Percentiles rank a stretch among this genome's conserved stretches.
These are phyloP conservation scores for Cephalopholis sonnerati DNA, from an alignment of 2,113 vertebrate genomes.

Conservation along the genomic window DNA sequence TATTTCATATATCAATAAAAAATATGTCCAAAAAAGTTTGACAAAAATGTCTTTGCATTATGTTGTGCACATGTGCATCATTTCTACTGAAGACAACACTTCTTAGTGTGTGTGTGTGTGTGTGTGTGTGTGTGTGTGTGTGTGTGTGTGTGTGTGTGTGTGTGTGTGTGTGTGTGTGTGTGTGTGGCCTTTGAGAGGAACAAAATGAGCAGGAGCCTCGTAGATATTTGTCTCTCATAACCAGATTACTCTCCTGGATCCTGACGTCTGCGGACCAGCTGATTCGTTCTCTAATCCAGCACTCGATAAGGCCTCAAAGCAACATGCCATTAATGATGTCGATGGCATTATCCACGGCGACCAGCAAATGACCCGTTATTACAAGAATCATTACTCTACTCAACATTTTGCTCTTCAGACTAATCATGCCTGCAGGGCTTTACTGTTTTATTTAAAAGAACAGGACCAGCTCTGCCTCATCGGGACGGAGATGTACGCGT, in stretches of 20 bases:
- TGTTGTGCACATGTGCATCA: too few relatives aligned
- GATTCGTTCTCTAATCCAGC: constrained; percentile 43
- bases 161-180: neutral
- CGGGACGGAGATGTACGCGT: neutral
- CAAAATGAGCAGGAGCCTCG: neutral
- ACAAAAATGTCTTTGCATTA: too few relatives aligned
- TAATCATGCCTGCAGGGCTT: constrained; percentile 38
- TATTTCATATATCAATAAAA: too few relatives aligned
- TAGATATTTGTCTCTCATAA: constrained; percentile 44
- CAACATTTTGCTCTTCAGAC: constrained; percentile 14
- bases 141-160: neutral
- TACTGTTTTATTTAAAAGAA: constrained; percentile 4
- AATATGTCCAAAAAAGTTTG: too few relatives aligned
- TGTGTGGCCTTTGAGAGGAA: neutral
- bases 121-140: neutral
- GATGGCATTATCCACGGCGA: constrained; percentile 41
- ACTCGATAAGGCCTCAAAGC: constrained; percentile 64
- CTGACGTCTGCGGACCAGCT: constrained; percentile 20
- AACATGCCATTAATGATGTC: constrained; percentile 46
- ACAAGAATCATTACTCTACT: constrained; percentile 45
- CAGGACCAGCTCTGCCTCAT: neutral
- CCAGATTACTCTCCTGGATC: constrained; percentile 58
- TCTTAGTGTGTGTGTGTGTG: neutral
- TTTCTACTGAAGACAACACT: neutral
- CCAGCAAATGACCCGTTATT: constrained; percentile 69